Conservation (phyloP, 2,797 vertebrate genomes). For the Rhyacichthys aspro region DNA sequence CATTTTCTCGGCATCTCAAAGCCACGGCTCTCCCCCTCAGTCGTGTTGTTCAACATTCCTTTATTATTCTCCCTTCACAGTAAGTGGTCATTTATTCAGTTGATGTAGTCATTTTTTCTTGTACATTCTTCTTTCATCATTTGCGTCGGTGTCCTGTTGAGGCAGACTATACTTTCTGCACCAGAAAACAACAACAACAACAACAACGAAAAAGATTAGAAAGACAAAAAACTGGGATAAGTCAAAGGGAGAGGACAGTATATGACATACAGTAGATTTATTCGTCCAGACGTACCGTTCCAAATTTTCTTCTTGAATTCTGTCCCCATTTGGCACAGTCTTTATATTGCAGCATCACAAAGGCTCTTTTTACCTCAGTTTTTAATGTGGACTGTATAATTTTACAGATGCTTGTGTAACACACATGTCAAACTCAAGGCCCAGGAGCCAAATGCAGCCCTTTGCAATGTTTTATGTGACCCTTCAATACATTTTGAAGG, state of each 20-base stretch:
- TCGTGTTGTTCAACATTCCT: slow-evolving; percentile 21
- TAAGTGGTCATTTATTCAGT: slow-evolving; percentile 22
- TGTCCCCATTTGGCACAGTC: too few relatives aligned
- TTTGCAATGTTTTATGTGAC: too few relatives aligned
- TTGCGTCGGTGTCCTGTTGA: neutral
- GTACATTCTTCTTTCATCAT: slow-evolving; percentile 11
- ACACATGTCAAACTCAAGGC: too few relatives aligned
- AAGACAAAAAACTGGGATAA: neutral
- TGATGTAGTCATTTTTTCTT: neutral
- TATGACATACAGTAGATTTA: too few relatives aligned
- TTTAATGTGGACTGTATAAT: too few relatives aligned
- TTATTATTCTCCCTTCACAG: slow-evolving; percentile 13
- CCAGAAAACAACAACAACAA: neutral
- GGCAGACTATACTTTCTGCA: neutral
- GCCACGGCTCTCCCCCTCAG: slow-evolving; percentile 24
- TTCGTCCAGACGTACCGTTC: too few relatives aligned
- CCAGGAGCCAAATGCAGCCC: too few relatives aligned
- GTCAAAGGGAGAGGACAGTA: neutral
- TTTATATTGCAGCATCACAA: too few relatives aligned
- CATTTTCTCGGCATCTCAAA: slow-evolving; percentile 52
- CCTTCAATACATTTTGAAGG: too few relatives aligned
- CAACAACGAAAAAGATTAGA: neutral
- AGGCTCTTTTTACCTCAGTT: too few relatives aligned
- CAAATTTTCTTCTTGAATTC: too few relatives aligned
- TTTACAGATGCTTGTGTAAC: too few relatives aligned